A percentile compares a stretch with the other conserved stretches of the same genome.
These are phyloP conservation scores for Noctua janthina DNA, from an alignment of 2,888 invertebrate genomes.

Conservation along the genomic window DNA sequence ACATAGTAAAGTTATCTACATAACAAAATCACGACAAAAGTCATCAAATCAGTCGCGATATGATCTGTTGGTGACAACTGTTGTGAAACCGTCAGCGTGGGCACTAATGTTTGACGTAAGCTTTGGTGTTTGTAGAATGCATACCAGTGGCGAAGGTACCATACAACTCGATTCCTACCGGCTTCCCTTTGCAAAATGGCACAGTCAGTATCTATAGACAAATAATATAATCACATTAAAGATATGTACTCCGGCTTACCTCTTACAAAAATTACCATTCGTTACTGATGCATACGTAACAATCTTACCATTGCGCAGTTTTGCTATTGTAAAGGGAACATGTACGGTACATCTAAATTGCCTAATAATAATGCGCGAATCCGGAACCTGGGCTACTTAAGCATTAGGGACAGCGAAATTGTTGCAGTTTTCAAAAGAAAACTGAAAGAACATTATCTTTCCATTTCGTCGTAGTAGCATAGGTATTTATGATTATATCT, in stretches of 20 bases:
- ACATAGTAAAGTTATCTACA: not conserved
- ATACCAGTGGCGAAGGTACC: not conserved
- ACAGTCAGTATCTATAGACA: no score
- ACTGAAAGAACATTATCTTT: not conserved
- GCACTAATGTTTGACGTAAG: slow-evolving; percentile 31
- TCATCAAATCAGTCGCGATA: slow-evolving; percentile 65
- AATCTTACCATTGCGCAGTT: not conserved
- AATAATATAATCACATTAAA: no score
- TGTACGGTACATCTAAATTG: not conserved
- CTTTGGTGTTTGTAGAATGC: not conserved
- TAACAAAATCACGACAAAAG: not conserved
- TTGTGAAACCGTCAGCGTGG: slow-evolving; percentile 51
- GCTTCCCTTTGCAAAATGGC: no score
- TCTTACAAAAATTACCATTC: no score
- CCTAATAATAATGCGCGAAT: not conserved
- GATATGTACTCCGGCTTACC: no score
- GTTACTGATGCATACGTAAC: not conserved
- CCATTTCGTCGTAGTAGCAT: no score
- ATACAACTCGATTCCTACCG: no score
- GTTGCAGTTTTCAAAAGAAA: not conserved
- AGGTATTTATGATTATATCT: no score
- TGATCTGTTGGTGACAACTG: slow-evolving; percentile 60
- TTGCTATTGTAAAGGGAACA: not conserved
- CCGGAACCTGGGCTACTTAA: not conserved
- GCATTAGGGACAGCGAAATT: no score